Base-by-base conservation (phyloP, 2,888 invertebrate species). In the Amphipoea lucens region DNA sequence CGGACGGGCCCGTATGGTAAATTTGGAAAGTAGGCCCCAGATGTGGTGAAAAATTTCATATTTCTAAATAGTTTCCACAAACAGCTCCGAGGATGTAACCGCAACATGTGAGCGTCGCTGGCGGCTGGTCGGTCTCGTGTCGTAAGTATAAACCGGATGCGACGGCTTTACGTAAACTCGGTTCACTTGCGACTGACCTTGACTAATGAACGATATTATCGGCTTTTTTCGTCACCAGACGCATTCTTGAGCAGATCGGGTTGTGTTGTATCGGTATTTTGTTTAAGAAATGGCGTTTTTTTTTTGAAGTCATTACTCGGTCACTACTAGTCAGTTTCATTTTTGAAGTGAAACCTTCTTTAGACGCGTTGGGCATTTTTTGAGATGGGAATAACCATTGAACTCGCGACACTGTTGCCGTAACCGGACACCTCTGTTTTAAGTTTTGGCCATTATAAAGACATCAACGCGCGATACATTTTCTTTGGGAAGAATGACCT, bases 141-240 rank as follows among this genome's bases (percentile, higher is more conserved):
- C 45, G 85, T 36, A 80, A 80, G 79, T 2, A 54, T 4, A 48
- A 48, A 80, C 90, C 88, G 88, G 88, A 88, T 83, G 85, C 82
- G 65, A 40, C 78, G 9, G 70, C n/a, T 89, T 88, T 88, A 85
- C 82, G 84, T 86, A 83, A 84, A 83, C 57, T n/a, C 65, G 60
- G 81, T 74, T 84, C 73, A 70, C 62, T 79, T 57, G 85, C 68
- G 62, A 23, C 57, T 72, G 85, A 88, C 88, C 88, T 89, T 88
- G 88, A 70, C 68, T 60, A 74, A 70, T 83, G 84, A 78, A 84
- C 88, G 78, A 88, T 79, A 86, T 81, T 74, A 63, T 69, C 74
- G 62, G 23, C 17, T 40, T 69, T 86, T 85, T 79, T 86, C 74
- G 69, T 77, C 66, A 65, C 67, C 60, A 65, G 40, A 76, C 70